Percentiles rank a stretch among this genome's conserved stretches.
Conservation (phyloP, 2,113 vertebrate species). For the Neoarius graeffei region DNA sequence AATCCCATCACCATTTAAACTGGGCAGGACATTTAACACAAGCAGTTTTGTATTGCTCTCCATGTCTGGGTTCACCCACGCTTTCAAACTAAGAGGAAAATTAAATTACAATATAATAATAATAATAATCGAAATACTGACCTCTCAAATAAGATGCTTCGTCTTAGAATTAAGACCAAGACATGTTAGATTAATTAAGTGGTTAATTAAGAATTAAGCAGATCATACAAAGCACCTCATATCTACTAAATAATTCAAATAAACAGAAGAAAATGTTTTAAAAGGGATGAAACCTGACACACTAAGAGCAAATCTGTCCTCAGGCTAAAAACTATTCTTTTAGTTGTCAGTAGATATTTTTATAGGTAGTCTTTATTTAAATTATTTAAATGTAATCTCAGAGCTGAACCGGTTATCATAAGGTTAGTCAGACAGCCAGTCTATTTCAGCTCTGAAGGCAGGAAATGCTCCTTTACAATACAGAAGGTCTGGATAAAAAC, state of each 20-base stretch:
- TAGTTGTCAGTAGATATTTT: not conserved
- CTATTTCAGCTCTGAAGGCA: not conserved
- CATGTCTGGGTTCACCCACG: not conserved
- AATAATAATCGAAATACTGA: not conserved
- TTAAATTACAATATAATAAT: not conserved
- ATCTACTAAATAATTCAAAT: not conserved
- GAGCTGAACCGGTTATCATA: not conserved
- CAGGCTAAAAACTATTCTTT: not conserved
- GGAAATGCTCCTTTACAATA: not conserved
- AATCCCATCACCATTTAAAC: not conserved
- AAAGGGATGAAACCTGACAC: not conserved
- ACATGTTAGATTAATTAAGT: not conserved
- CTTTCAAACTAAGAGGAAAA: not conserved
- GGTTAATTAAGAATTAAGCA: not conserved
- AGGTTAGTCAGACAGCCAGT: not conserved
- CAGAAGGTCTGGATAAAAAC: not conserved
- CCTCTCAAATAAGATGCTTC: not conserved
- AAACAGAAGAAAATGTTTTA: not conserved
- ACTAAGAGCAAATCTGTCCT: not conserved
- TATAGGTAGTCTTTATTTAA: not conserved
- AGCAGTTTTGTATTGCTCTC: not conserved
- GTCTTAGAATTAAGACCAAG: not conserved
- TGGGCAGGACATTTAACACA: not conserved
- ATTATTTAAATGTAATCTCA: not conserved
- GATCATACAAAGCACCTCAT: not conserved